A percentile compares a stretch with the other conserved stretches of the same genome.
Evolutionary conservation across 64 coral and sea anemone species (phyloP).

Genomic region (Dendronephthya gigantea): DNA sequence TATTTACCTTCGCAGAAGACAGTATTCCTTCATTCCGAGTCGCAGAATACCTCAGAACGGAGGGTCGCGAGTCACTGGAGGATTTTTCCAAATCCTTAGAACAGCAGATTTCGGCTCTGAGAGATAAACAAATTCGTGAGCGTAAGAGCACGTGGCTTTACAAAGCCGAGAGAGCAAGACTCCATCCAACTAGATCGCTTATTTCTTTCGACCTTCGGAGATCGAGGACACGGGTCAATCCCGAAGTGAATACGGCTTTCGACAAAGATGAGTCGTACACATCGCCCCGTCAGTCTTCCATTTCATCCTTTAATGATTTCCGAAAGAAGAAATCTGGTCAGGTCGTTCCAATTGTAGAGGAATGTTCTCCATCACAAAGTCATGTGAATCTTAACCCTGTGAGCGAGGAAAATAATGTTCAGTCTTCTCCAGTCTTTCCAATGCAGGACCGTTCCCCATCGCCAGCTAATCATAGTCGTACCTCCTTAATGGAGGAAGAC

Average conservation of each 20-base stretch:
- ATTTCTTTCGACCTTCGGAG: neutral
- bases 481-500: too few relatives aligned
- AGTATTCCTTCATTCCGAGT: neutral
- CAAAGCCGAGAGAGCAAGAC: neutral
- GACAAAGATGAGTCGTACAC: neutral
- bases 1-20: too few relatives aligned
- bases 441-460: too few relatives aligned
- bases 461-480: too few relatives aligned
- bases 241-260: neutral
- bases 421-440: too few relatives aligned
- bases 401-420: too few relatives aligned
- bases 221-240: neutral
- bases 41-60: neutral
- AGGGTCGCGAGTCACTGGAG: neutral
- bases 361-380: too few relatives aligned
- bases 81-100: neutral
- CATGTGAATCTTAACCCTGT: too few relatives aligned
- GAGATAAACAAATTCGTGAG: neutral
- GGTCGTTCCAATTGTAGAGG: too few relatives aligned
- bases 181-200: neutral
- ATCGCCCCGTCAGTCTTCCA: neutral
- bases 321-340: neutral
- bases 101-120: neutral
- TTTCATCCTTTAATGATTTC: neutral
- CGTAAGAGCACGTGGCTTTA: neutral